These are phyloP conservation scores for Xiphophorus couchianus DNA, from an alignment of 2,113 vertebrate species.

Conservation along the genomic window DNA sequence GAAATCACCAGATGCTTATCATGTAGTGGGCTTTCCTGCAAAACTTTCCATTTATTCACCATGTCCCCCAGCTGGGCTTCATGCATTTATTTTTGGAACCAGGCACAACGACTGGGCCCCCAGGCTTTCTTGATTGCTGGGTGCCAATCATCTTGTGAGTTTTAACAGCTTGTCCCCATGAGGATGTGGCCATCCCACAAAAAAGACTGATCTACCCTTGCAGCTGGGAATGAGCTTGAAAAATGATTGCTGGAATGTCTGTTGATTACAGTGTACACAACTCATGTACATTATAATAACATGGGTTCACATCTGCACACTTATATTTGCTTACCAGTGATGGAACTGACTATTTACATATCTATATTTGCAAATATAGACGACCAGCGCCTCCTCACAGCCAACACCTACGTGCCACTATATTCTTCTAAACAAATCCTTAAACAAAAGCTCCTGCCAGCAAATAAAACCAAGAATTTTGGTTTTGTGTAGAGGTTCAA, in stretches of 20 bases:
- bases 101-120: constrained; percentile 6
- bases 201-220: constrained; percentile 31
- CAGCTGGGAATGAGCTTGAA: constrained; percentile 33
- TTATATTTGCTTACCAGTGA: neutral
- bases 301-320: constrained; percentile 19
- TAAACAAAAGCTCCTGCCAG: too few relatives aligned
- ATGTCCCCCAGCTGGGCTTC: constrained; percentile 14
- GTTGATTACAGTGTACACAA: constrained; percentile 48
- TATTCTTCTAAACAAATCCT: too few relatives aligned
- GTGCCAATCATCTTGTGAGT: constrained; percentile 56
- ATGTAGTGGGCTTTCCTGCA: constrained; percentile 26
- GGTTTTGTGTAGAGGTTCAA: too few relatives aligned
- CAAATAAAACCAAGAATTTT: too few relatives aligned
- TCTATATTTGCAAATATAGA: neutral
- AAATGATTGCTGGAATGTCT: constrained; percentile 35
- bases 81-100: constrained; percentile 51
- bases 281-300: constrained; percentile 6
- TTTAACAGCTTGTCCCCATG: constrained; percentile 22
- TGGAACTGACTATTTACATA: neutral
- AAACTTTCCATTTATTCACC: constrained; percentile 42
- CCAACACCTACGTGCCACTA: too few relatives aligned
- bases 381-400: too few relatives aligned
- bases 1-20: constrained; percentile 43
- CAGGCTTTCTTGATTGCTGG: constrained; percentile 49
- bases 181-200: constrained; percentile 41